Evolutionary conservation across 2,888 invertebrate species (phyloP).

Genomic region (Chloroclysta siterata): DNA sequence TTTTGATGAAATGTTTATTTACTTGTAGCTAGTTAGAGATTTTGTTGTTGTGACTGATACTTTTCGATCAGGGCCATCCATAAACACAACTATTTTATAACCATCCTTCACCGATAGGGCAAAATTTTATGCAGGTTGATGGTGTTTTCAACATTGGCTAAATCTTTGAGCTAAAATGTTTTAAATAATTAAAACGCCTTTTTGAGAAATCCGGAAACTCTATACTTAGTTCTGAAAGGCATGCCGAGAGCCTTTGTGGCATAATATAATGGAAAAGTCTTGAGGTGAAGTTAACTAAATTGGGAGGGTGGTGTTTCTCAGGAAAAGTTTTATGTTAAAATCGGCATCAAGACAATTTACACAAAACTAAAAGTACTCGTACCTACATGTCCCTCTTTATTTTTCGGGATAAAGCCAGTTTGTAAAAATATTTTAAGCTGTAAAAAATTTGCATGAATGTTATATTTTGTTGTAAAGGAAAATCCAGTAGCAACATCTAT

Average conservation of each 20-base stretch:
- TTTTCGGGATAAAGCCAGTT: neutral
- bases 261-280: slow-evolving; percentile 4
- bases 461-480: slow-evolving; percentile 18
- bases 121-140: no score
- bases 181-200: neutral
- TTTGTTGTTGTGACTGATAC: slow-evolving; percentile 1
- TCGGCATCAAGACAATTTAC: slow-evolving; percentile 1
- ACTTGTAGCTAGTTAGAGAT: slow-evolving; percentile 6
- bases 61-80: no score
- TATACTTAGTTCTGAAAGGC: neutral
- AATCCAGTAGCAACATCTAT: slow-evolving; percentile 28
- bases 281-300: slow-evolving; percentile 2
- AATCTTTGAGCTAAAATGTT: no score
- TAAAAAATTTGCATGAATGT: neutral
- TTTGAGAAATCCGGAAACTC: neutral
- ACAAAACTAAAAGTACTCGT: neutral
- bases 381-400: no score
- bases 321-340: slow-evolving; percentile 5
- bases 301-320: neutral
- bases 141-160: no score
- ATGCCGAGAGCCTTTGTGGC: slow-evolving; percentile 6
- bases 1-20: slow-evolving; percentile 27
- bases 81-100: no score
- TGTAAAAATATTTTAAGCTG: neutral
- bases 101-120: no score